These are phyloP conservation scores for Mya arenaria DNA, from an alignment of 1,140 invertebrate genomes.

Conservation along the genomic window DNA sequence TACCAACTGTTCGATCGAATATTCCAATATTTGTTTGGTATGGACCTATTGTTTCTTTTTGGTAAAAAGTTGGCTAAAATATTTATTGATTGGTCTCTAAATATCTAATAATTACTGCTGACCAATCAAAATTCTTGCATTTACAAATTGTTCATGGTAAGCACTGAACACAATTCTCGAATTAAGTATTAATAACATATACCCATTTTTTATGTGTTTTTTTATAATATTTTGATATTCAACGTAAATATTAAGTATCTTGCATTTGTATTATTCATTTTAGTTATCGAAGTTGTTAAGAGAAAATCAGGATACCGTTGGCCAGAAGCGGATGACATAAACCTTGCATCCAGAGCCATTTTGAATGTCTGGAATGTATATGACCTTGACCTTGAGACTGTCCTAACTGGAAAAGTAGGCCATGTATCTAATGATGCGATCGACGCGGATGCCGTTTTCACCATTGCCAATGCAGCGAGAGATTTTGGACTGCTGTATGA, in stretches of 20 bases:
- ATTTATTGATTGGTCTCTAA: too few species aligned
- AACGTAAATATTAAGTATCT: background rate
- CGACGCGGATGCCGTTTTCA: constrained; percentile 29
- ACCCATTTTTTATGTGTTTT: background rate
- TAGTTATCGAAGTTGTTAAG: constrained; percentile 35
- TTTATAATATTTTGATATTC: constrained; percentile 12
- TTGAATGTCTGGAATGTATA: constrained; percentile 46
- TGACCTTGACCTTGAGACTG: constrained; percentile 30
- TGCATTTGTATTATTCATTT: too few species aligned
- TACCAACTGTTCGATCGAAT: too few species aligned
- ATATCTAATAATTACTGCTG: too few species aligned
- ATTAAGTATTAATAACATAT: background rate
- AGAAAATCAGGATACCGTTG: background rate
- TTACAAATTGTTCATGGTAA: background rate
- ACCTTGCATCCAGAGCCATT: constrained; percentile 22
- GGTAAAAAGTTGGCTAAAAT: too few species aligned
- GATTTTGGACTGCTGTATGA: constrained; percentile 33
- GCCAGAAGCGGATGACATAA: constrained; percentile 28
- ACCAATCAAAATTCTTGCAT: background rate
- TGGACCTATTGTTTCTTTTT: too few species aligned
- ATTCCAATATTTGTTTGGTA: too few species aligned
- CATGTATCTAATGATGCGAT: background rate
- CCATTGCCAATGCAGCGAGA: constrained; percentile 31
- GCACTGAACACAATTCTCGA: background rate
- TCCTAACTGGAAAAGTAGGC: background rate